phyloP scores from a whole-genome alignment of 2,888 invertebrate species.

The Eudemis profundana region DNA sequence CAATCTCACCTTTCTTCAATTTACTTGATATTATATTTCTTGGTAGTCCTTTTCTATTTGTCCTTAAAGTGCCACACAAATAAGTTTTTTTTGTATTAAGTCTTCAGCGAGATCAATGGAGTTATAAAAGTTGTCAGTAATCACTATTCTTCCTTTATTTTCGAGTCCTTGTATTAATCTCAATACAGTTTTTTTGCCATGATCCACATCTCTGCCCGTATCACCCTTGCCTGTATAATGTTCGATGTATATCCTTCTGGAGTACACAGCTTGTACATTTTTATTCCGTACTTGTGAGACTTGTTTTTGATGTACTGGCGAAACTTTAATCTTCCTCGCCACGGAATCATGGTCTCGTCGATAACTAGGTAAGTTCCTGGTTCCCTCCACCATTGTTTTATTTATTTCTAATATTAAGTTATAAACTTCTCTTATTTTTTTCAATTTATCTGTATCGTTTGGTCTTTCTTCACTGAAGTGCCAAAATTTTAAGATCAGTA shows the following conservation, averaged over 20 bases:
- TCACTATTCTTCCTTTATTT: slow-evolving; percentile 49
- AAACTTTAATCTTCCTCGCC: slow-evolving; percentile 29
- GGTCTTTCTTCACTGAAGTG: slow-evolving; percentile 41
- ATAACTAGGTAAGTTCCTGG: slow-evolving; percentile 44
- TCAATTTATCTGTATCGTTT: slow-evolving; percentile 24
- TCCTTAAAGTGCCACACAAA: slow-evolving; percentile 48
- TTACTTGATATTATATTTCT: slow-evolving; percentile 47
- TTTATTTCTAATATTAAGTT: slow-evolving; percentile 33
- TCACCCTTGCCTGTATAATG: slow-evolving; percentile 50
- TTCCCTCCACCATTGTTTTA: slow-evolving; percentile 39
- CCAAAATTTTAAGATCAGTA: slow-evolving; percentile 46
- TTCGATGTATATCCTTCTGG: slow-evolving; percentile 51
- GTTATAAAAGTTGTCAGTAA: slow-evolving; percentile 55
- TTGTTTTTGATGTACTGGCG: slow-evolving; percentile 39
- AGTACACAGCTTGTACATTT: slow-evolving; percentile 44
- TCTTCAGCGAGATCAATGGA: slow-evolving; percentile 50
- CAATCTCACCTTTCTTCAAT: slow-evolving; percentile 51
- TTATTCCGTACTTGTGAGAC: slow-evolving; percentile 42
- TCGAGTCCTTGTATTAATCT: slow-evolving; percentile 45
- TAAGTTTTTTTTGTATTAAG: slow-evolving; percentile 41
- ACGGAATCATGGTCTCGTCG: slow-evolving; percentile 37
- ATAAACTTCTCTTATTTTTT: slow-evolving; percentile 40
- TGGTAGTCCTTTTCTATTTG: slow-evolving; percentile 51
- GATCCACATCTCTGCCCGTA: slow-evolving; percentile 33
- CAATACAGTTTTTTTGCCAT: slow-evolving; percentile 36